Conservation (phyloP, 2,113 vertebrate species). For the Pelvicachromis taeniatus region DNA sequence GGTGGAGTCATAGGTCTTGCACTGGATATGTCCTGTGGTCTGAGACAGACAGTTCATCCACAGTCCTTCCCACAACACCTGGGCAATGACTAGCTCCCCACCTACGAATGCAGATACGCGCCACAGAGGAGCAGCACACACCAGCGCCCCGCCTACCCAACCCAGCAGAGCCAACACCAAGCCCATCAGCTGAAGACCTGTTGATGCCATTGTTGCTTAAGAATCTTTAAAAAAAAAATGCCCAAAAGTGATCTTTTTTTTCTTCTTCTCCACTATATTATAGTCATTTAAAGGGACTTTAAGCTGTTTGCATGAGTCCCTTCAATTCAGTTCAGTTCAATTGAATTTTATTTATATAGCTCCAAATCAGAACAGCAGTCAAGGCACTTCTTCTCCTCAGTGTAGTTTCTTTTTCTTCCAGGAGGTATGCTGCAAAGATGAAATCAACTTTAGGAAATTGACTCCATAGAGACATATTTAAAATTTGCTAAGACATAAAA, state of each 20-base stretch:
- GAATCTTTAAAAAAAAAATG: rapidly evolving
- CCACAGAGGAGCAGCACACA: conserved; percentile 81
- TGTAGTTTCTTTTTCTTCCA: background rate
- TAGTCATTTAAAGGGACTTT: conserved; percentile 61
- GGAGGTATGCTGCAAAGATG: background rate
- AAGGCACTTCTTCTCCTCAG: conserved; percentile 38
- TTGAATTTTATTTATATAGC: background rate
- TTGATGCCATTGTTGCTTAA: conserved; percentile 72
- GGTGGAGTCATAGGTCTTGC: conserved; percentile 83
- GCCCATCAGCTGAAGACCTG: conserved; percentile 80
- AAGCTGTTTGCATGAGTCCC: conserved; percentile 46
- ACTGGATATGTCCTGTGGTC: conserved; percentile 75
- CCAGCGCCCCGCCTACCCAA: conserved; percentile 73
- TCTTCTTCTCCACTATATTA: conserved; percentile 51
- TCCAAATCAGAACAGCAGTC: background rate
- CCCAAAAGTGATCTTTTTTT: background rate
- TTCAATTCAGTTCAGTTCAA: background rate
- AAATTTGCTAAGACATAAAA: background rate
- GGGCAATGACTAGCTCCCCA: conserved; percentile 81
- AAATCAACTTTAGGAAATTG: background rate
- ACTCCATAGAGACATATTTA: background rate
- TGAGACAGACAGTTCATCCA: conserved; percentile 89
- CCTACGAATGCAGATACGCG: conserved; percentile 82
- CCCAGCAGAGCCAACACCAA: conserved; percentile 74
- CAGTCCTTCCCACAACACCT: conserved; percentile 83